phyloP scores from a whole-genome alignment of 2,113 vertebrate genomes.

The Pteronura brasiliensis region DNA sequence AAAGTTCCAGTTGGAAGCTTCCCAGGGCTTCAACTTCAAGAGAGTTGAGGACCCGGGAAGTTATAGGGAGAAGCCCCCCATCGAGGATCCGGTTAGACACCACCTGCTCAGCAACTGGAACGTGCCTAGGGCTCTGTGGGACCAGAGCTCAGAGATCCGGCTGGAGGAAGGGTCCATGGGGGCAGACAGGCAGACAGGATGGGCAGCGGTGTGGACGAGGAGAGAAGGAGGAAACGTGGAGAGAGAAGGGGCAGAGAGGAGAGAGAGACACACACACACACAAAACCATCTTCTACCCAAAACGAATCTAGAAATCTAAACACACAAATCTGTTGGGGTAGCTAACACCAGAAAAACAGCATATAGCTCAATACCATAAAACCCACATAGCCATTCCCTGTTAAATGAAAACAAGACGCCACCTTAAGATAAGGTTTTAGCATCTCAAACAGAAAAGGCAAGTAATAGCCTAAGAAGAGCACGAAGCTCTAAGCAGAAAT shows the following conservation, averaged over 20 bases:
- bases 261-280: neutral
- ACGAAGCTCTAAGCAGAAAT: too few relatives aligned
- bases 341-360: neutral
- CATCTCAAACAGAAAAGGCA: neutral
- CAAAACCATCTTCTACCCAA: neutral
- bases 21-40: neutral
- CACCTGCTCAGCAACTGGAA: rapidly evolving
- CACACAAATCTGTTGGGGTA: neutral
- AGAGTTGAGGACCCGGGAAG: neutral
- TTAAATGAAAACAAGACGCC: neutral
- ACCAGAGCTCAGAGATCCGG: neutral
- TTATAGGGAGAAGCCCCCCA: neutral
- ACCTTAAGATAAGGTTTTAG: neutral
- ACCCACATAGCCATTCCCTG: too few relatives aligned
- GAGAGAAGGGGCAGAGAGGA: neutral
- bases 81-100: rapidly evolving
- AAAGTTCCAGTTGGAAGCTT: too few relatives aligned
- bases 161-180: rapidly evolving
- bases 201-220: rapidly evolving
- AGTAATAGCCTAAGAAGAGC: too few relatives aligned
- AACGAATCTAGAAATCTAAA: neutral
- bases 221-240: too few relatives aligned
- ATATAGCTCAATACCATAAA: neutral
- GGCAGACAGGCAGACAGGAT: neutral
- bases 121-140: rapidly evolving